Evolutionary conservation across 2,113 vertebrate genomes (phyloP), one percentile per base, ranked within the genome.

Genomic region (Phasianus colchicus): DNA sequence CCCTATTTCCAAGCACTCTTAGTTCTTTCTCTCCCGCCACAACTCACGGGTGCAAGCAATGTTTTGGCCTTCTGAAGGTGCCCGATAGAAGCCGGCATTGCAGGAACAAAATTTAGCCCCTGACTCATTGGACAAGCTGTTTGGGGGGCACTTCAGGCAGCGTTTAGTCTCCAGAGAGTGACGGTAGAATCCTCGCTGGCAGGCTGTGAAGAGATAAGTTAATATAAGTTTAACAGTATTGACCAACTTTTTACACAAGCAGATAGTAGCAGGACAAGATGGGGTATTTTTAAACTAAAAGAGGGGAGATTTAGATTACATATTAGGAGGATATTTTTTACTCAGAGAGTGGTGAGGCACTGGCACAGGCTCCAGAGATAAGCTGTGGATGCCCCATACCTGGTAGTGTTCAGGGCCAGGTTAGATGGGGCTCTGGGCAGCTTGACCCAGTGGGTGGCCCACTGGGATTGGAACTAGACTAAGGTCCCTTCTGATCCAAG

Each of bases 1-100:
- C 7, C 21, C 19, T 19, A 11, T 48, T 85, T 88, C 19, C 65
- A 17, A 52, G 32, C 0, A 1, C 73, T 55, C 32, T n/a, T 25
- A 77, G 22, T 30, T 81, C 8, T 15, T 69, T 72, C 47, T 64
- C 73, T 47, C 50, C 50, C 13, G 15, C 20, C 36, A 13, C 2
- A 13, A 98, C 98, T 98, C 95, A 98, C 98, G 96, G 18, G 98
- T 97, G 82, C 98, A 98, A 17, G 97, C 96, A 27, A 89, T 9
- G 17, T 93, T 96, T 80, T 97, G 95, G 45, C 96, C 96, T 73
- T 98, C 98, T 0, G 50, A 94, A 29, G 97, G 91, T 7, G 97
- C 97, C 83, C 98, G 91, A 88, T 97, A 97, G 73, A 97, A 96
- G 67, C 95, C 97, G 2, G 81, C 86, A 32, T 97, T 97, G 83